phyloP scores from a whole-genome alignment of 37 sponge, comb jelly and placozoan species.

The Aplysina aerophoba region DNA sequence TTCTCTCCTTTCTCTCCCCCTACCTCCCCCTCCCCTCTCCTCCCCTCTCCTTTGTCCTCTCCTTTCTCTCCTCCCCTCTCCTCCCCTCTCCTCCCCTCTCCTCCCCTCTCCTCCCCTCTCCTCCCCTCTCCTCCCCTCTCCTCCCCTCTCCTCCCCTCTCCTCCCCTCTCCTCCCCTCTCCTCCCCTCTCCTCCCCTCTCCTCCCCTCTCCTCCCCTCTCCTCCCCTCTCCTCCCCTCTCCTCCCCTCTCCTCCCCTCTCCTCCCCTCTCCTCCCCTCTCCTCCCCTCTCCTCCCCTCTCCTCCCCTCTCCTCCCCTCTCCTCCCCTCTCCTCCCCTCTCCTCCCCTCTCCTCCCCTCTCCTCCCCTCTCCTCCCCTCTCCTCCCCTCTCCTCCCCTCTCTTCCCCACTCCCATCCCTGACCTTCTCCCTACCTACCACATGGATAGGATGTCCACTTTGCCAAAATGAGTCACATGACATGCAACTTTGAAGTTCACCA shows the following conservation, averaged over 20 bases:
- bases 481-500: constrained; percentile 52
- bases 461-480: constrained; percentile 43
- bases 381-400: constrained; percentile 7
- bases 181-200: background rate
- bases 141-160: background rate
- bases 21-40: too few species aligned
- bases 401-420: background rate
- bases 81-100: too few species aligned
- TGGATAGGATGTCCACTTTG: constrained; percentile 49
- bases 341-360: background rate
- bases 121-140: background rate
- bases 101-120: background rate
- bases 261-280: background rate
- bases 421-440: constrained; percentile 31
- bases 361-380: background rate
- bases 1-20: too few species aligned
- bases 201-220: background rate
- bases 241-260: background rate
- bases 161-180: constrained; percentile 9
- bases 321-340: too few species aligned
- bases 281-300: background rate
- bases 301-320: background rate
- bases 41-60: too few species aligned
- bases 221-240: background rate
- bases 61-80: too few species aligned